phyloP scores from a whole-genome alignment of 2,888 invertebrate species.

The Pollenia labialis region DNA sequence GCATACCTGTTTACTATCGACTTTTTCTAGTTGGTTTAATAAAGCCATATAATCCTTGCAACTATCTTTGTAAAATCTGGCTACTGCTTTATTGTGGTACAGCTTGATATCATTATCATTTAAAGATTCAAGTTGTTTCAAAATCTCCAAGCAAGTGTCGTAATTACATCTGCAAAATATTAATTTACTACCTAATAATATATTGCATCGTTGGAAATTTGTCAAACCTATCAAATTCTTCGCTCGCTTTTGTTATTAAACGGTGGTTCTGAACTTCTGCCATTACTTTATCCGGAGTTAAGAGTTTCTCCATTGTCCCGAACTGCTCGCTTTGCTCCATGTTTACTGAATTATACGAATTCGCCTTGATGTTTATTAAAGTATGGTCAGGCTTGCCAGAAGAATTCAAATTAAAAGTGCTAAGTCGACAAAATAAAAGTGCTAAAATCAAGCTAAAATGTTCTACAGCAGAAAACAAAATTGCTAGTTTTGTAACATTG shows the following conservation, averaged over 20 bases:
- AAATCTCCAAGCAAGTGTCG: slow-evolving; percentile 80
- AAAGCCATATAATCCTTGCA: slow-evolving; percentile 90
- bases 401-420: too few relatives aligned
- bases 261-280: slow-evolving; percentile 78
- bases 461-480: too few relatives aligned
- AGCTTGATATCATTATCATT: slow-evolving; percentile 78
- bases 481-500: too few relatives aligned
- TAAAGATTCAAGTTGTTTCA: slow-evolving; percentile 79
- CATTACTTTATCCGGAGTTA: slow-evolving; percentile 48
- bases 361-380: too few relatives aligned
- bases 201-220: not conserved
- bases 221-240: slow-evolving; percentile 81
- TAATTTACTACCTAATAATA: not conserved
- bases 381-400: too few relatives aligned
- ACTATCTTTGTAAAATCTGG: slow-evolving; percentile 91
- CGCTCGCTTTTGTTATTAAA: slow-evolving; percentile 81
- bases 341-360: not conserved
- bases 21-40: slow-evolving; percentile 81
- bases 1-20: slow-evolving; percentile 77
- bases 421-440: too few relatives aligned
- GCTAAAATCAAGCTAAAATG: too few relatives aligned
- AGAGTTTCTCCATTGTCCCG: not conserved
- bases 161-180: slow-evolving; percentile 77
- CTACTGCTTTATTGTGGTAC: slow-evolving; percentile 92
- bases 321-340: slow-evolving; percentile 48